Conservation (phyloP, 2,797 vertebrate genomes). For the Margarornis squamiger region DNA sequence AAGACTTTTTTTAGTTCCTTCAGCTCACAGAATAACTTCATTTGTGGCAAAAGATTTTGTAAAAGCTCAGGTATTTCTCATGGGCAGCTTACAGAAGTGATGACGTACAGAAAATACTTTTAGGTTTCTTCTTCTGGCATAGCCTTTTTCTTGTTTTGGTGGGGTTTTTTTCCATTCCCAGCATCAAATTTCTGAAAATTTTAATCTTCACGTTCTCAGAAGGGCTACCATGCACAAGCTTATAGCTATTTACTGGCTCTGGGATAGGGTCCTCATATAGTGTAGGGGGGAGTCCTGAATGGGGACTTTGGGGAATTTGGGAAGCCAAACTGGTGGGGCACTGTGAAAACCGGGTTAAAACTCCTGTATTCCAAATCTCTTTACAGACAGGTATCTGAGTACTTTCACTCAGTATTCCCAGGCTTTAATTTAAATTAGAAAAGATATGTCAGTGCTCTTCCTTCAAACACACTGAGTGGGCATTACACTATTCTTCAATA, state of each 20-base stretch:
- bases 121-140: neutral
- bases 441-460: neutral
- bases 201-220: neutral
- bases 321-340: neutral
- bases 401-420: neutral
- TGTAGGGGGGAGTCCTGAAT: neutral
- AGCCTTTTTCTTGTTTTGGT: neutral
- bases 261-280: neutral
- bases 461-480: neutral
- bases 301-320: too few relatives aligned
- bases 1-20: neutral
- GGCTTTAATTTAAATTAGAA: constrained; percentile 14
- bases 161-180: neutral
- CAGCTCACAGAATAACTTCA: neutral
- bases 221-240: neutral
- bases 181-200: neutral
- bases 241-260: neutral
- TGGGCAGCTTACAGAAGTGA: neutral
- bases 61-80: neutral
- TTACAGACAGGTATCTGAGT: neutral
- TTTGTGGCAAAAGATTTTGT: neutral
- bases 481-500: neutral
- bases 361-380: neutral
- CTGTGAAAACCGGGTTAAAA: neutral
- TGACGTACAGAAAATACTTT: neutral